Conservation (phyloP, 2,113 vertebrate species). For the Sprattus sprattus region DNA sequence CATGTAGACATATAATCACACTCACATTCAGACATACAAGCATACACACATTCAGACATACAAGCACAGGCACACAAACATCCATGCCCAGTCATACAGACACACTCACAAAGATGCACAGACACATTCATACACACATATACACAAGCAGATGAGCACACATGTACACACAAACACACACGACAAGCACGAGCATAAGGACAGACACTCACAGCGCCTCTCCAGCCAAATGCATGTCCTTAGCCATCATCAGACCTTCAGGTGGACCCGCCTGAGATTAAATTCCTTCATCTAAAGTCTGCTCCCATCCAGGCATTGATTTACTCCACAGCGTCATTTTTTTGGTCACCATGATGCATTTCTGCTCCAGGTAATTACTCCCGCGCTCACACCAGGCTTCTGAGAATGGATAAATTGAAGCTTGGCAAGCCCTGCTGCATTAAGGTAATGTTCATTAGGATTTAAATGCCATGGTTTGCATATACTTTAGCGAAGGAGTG, state of each 20-base stretch:
- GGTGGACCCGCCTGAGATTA: slow-evolving; percentile 37
- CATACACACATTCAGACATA: not conserved
- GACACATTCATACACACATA: not conserved
- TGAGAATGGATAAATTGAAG: slow-evolving; percentile 5
- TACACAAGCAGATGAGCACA: not conserved
- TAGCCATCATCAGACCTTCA: slow-evolving; percentile 21
- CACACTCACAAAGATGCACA: not conserved
- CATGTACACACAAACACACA: not conserved
- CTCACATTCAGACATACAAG: not conserved
- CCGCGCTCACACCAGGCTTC: slow-evolving; percentile 30
- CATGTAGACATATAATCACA: not conserved
- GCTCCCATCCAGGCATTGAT: slow-evolving; percentile 43
- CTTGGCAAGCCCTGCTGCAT: not conserved
- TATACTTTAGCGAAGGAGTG: not conserved
- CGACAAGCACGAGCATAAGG: slow-evolving; percentile 51
- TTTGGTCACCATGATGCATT: slow-evolving; percentile 10
- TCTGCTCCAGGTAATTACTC: slow-evolving; percentile 39
- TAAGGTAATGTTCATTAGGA: slow-evolving; percentile 12
- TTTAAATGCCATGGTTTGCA: not conserved
- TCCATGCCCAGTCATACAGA: not conserved
- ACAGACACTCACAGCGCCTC: not conserved
- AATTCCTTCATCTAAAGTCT: slow-evolving; percentile 41
- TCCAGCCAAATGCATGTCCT: slow-evolving; percentile 24
- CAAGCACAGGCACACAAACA: not conserved
- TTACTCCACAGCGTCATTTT: slow-evolving; percentile 26